Evolutionary conservation across 2,888 invertebrate species (phyloP).

Genomic region (Ectropis crepuscularia): DNA sequence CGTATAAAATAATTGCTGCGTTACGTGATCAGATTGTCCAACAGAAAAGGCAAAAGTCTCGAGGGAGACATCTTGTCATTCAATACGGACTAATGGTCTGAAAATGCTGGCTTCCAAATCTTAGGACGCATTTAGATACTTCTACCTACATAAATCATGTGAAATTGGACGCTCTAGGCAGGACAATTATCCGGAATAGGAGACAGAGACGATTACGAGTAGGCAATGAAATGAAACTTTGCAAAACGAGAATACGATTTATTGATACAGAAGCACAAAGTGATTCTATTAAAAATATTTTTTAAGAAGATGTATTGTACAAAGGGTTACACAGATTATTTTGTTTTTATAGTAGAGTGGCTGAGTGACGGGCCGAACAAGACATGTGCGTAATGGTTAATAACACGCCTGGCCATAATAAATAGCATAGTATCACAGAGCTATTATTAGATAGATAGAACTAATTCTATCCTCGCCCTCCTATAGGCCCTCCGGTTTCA

Average conservation of each 20-base stretch:
- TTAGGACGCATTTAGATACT: slow-evolving; percentile 15
- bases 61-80: slow-evolving; percentile 18
- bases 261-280: background rate
- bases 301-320: too few species aligned
- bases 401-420: too few species aligned
- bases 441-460: too few species aligned
- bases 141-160: slow-evolving; percentile 16
- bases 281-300: too few species aligned
- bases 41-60: slow-evolving; percentile 15
- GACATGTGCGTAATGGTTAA: too few species aligned
- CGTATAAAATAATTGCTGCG: slow-evolving; percentile 20
- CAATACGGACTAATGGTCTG: slow-evolving; percentile 14
- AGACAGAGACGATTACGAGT: background rate
- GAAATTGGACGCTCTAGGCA: slow-evolving; percentile 2
- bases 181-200: background rate
- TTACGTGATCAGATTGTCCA: slow-evolving; percentile 24
- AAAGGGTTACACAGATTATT: too few species aligned
- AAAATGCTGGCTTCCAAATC: slow-evolving; percentile 10
- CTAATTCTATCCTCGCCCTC: too few species aligned
- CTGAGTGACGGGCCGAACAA: too few species aligned
- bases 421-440: too few species aligned
- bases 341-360: too few species aligned
- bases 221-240: slow-evolving; percentile 5
- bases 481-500: too few species aligned
- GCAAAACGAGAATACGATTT: background rate